These are phyloP conservation scores for Hycleus cichorii DNA, from an alignment of 1,140 invertebrate species.

Conservation along the genomic window DNA sequence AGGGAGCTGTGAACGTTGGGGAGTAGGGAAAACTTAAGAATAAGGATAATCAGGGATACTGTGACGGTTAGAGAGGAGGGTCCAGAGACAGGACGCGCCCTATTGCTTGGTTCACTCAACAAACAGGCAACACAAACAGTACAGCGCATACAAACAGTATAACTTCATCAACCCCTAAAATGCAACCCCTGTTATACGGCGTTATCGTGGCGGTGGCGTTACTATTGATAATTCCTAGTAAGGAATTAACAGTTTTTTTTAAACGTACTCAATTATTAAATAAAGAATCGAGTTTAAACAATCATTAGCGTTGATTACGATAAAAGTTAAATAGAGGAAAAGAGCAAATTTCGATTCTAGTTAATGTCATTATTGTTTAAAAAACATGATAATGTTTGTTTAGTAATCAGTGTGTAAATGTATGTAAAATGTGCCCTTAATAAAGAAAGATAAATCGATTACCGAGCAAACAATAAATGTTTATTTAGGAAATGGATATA, in stretches of 20 bases:
- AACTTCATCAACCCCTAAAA: too few species aligned
- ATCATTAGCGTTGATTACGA: constrained; percentile 4
- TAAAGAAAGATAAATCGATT: constrained; percentile 11
- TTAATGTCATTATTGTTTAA: constrained; percentile 15
- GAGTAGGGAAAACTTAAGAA: constrained; percentile 23
- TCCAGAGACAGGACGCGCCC: constrained; percentile 9
- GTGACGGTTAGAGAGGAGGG: constrained; percentile 20
- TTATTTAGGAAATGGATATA: constrained; percentile 14
- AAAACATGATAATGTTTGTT: constrained; percentile 13
- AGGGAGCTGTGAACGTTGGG: neutral
- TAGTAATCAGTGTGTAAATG: constrained; percentile 12
- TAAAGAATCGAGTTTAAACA: constrained; percentile 6
- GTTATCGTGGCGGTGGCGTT: neutral
- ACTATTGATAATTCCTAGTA: neutral
- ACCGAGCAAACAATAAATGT: constrained; percentile 11
- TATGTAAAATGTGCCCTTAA: constrained; percentile 9
- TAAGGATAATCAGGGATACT: constrained; percentile 31
- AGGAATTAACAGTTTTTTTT: neutral
- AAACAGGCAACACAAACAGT: too few species aligned
- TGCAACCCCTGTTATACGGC: too few species aligned
- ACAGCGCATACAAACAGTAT: too few species aligned
- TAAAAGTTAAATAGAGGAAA: constrained; percentile 10
- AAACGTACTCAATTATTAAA: constrained; percentile 1
- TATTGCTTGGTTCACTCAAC: too few species aligned
- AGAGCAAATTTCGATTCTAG: neutral